Evolutionary conservation across 1,140 invertebrate species (phyloP).

Genomic region (Drosophila hydei): DNA sequence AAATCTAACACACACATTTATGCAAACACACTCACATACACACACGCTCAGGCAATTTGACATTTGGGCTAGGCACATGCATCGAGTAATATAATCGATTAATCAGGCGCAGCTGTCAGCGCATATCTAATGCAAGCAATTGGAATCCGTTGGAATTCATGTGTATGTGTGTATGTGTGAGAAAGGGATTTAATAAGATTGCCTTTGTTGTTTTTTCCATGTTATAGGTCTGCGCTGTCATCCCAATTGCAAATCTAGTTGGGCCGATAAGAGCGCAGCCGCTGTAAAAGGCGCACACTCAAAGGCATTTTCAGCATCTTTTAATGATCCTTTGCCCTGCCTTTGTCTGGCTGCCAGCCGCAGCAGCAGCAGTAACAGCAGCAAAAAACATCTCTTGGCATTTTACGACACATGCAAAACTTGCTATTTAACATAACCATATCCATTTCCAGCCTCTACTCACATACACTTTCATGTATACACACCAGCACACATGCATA

Average conservation of each 20-base stretch:
- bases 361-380: neutral
- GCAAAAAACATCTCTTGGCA: slow-evolving; percentile 24
- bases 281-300: slow-evolving; percentile 11
- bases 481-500: slow-evolving; percentile 29
- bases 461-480: slow-evolving; percentile 21
- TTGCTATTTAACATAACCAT: slow-evolving; percentile 54
- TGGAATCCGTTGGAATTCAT: slow-evolving; percentile 8
- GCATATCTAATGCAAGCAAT: slow-evolving; percentile 7
- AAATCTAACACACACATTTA: neutral
- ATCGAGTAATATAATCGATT: slow-evolving; percentile 28
- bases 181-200: slow-evolving; percentile 15
- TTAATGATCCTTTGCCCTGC: slow-evolving; percentile 39
- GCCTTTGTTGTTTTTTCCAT: slow-evolving; percentile 10
- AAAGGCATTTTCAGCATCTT: slow-evolving; percentile 16
- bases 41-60: neutral
- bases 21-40: neutral
- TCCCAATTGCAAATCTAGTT: slow-evolving; percentile 18
- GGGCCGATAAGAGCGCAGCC: slow-evolving; percentile 7
- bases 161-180: neutral
- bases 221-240: neutral
- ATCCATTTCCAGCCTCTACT: slow-evolving; percentile 39
- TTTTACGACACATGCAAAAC: slow-evolving; percentile 48
- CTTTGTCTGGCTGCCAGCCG: slow-evolving; percentile 15
- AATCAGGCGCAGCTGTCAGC: slow-evolving; percentile 14
- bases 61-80: slow-evolving; percentile 7